These are phyloP conservation scores for Chelon auratus DNA, from an alignment of 2,797 vertebrate species.

Conservation along the genomic window DNA sequence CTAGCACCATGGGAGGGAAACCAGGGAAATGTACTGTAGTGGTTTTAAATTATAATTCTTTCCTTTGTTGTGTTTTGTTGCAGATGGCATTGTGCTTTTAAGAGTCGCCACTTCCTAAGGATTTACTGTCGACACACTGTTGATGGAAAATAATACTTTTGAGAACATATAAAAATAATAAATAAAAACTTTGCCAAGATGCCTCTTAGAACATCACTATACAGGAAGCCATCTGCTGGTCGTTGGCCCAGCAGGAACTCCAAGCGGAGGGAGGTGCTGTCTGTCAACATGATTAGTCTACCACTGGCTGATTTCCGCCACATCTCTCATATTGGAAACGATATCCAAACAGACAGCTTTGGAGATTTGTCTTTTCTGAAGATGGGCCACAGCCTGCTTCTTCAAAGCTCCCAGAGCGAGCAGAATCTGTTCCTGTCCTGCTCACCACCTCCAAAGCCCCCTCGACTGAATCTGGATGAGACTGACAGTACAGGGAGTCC, in stretches of 20 bases:
- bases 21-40: slow-evolving; percentile 14
- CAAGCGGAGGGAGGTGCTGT: slow-evolving; percentile 81
- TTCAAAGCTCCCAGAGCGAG: slow-evolving; percentile 87
- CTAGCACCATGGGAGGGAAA: slow-evolving; percentile 8
- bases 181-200: slow-evolving; percentile 63
- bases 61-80: slow-evolving; percentile 46
- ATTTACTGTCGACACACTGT: slow-evolving; percentile 2
- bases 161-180: slow-evolving; percentile 13
- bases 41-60: slow-evolving; percentile 10
- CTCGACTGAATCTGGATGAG: slow-evolving; percentile 90
- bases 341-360: slow-evolving; percentile 85
- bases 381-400: slow-evolving; percentile 83
- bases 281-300: slow-evolving; percentile 88
- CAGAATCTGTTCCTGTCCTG: slow-evolving; percentile 89
- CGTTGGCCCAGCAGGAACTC: slow-evolving; percentile 80
- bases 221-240: slow-evolving; percentile 73
- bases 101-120: slow-evolving; percentile 37
- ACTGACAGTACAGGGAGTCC: slow-evolving; percentile 77
- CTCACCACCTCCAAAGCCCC: slow-evolving; percentile 92
- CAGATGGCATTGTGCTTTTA: slow-evolving; percentile 56
- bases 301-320: slow-evolving; percentile 88
- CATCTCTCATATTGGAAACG: slow-evolving; percentile 82
- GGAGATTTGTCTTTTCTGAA: slow-evolving; percentile 89
- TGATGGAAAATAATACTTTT: slow-evolving; percentile 19
- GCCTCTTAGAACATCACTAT: slow-evolving; percentile 77